Conservation (phyloP, 1,140 invertebrate genomes). For the Colletes gigas region DNA sequence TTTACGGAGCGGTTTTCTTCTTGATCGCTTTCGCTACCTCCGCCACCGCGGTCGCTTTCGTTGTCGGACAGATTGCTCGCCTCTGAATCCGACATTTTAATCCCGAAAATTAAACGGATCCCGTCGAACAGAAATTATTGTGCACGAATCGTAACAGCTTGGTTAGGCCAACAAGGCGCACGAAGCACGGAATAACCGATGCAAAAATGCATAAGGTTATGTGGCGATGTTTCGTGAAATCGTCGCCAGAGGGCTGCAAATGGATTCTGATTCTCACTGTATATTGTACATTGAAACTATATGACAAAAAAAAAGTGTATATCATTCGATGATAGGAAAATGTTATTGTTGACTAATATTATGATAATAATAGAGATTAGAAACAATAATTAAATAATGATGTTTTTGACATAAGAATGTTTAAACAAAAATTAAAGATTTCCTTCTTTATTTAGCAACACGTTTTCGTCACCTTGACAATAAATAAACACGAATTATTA, state of each 20-base stretch:
- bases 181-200: not conserved
- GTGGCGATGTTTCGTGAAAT: not conserved
- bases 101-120: not conserved
- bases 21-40: conserved; percentile 64
- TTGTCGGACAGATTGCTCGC: conserved; percentile 67
- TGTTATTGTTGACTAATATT: too few relatives aligned
- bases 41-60: conserved; percentile 60
- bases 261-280: too few relatives aligned
- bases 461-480: conserved; percentile 38
- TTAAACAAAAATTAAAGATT: too few relatives aligned
- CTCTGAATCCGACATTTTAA: conserved; percentile 71
- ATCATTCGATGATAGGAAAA: too few relatives aligned
- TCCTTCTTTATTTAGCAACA: too few relatives aligned
- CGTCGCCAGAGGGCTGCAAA: not conserved
- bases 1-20: conserved; percentile 61
- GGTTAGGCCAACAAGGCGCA: not conserved
- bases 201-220: not conserved
- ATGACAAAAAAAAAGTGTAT: too few relatives aligned
- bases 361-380: too few relatives aligned
- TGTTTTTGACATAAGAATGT: too few relatives aligned
- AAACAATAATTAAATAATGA: too few relatives aligned
- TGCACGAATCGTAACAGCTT: not conserved
- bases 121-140: not conserved
- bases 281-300: too few relatives aligned
- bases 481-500: conserved; percentile 44